A percentile compares a stretch with the other conserved stretches of the same genome.
Evolutionary conservation across 2,113 vertebrate species (phyloP).

Genomic region (Pterocles orientalis): DNA sequence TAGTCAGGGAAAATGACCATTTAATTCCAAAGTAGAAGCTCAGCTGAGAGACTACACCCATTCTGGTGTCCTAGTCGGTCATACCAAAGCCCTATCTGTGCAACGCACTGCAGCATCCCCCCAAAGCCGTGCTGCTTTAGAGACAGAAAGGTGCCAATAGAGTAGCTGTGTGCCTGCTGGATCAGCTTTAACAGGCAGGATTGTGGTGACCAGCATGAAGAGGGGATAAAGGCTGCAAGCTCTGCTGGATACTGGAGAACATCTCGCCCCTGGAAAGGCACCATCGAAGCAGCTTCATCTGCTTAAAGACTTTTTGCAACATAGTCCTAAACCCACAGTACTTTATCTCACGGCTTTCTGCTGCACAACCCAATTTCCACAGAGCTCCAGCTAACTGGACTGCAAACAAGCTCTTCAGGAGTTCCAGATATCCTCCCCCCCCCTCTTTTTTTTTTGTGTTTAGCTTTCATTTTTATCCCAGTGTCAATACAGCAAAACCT

Average conservation of each 20-base stretch:
- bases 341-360: not conserved
- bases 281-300: not conserved
- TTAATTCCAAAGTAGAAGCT: not conserved
- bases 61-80: not conserved
- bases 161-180: not conserved
- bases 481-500: not conserved
- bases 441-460: not conserved
- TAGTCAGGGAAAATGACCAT: not conserved
- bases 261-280: not conserved
- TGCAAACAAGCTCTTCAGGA: not conserved
- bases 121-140: not conserved
- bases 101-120: not conserved
- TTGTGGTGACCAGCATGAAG: not conserved
- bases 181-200: not conserved
- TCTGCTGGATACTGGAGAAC: not conserved
- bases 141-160: not conserved
- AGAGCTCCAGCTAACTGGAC: not conserved
- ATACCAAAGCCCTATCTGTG: not conserved
- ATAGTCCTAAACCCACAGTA: not conserved
- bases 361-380: not conserved
- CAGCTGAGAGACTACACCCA: not conserved
- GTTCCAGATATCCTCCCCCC: not conserved
- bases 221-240: not conserved
- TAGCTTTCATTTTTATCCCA: not conserved
- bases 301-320: not conserved